Evolutionary conservation across 2,888 invertebrate genomes (phyloP).

Genomic region (Lymantria dispar): DNA sequence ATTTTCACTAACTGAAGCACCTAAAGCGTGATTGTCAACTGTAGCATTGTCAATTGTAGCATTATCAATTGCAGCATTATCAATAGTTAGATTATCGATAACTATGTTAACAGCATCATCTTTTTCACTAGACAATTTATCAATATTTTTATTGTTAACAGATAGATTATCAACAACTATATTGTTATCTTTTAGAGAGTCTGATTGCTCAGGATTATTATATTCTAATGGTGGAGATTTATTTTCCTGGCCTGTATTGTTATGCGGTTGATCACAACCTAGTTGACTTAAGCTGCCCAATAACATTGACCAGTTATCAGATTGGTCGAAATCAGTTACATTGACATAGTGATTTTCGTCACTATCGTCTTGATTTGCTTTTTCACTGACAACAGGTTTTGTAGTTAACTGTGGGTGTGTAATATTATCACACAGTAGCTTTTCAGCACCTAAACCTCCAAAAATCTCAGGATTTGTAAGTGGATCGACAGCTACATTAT

Average conservation of each 20-base stretch:
- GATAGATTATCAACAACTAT: not conserved
- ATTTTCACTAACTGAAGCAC: constrained; percentile 2
- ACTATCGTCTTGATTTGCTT: constrained; percentile 23
- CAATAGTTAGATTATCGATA: not conserved
- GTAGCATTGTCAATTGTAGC: not conserved
- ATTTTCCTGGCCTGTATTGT: constrained; percentile 3
- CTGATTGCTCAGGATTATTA: not conserved
- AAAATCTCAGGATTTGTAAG: constrained; percentile 28
- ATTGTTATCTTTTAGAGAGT: constrained; percentile 1
- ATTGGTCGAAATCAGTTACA: constrained; percentile 33
- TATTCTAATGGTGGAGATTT: not conserved
- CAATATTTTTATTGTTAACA: not conserved
- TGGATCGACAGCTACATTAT: constrained; percentile 37
- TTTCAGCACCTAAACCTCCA: constrained; percentile 15
- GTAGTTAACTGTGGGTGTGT: constrained; percentile 3
- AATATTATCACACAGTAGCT: constrained; percentile 9
- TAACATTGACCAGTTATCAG: constrained; percentile 10
- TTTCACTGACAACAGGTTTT: constrained; percentile 9
- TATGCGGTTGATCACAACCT: constrained; percentile 9
- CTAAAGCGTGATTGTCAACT: not conserved
- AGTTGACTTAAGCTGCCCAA: constrained; percentile 2
- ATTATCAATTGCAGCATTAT: constrained; percentile 1
- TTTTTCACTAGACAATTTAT: not conserved
- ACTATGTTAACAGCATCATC: not conserved
- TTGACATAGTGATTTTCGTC: constrained; percentile 44